Percentiles rank a stretch among this genome's conserved stretches.
Evolutionary conservation across 2,888 invertebrate species (phyloP).

Genomic region (Pollenia labialis): DNA sequence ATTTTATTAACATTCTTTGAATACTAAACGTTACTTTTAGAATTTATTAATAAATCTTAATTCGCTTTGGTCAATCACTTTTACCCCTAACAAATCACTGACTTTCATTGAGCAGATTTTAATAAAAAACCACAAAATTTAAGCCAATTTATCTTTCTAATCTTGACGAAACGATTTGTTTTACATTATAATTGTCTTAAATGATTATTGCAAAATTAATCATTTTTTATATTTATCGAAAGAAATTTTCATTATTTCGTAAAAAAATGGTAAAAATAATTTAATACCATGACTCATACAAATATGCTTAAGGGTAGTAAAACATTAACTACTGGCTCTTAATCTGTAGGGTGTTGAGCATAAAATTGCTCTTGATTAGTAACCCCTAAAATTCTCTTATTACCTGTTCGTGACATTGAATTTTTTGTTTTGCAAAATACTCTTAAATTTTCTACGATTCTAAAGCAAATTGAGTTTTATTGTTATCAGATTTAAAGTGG

Average conservation of each 20-base stretch:
- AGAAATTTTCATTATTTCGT: too few species aligned
- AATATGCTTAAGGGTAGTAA: constrained; percentile 2
- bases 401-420: constrained; percentile 3
- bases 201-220: too few species aligned
- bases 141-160: too few species aligned
- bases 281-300: constrained; percentile 16
- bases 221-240: neutral
- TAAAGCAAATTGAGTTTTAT: neutral
- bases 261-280: neutral
- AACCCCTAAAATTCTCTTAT: neutral
- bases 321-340: neutral
- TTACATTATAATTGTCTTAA: too few species aligned
- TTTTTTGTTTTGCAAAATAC: neutral
- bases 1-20: too few species aligned
- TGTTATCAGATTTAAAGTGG: constrained; percentile 8
- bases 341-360: constrained; percentile 6
- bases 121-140: too few species aligned
- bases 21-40: too few species aligned
- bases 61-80: too few species aligned
- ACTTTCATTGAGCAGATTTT: too few species aligned
- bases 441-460: neutral
- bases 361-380: neutral
- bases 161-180: too few species aligned
- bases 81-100: too few species aligned
- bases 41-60: too few species aligned